Base-by-base conservation (phyloP, 2,888 invertebrate species). In the Euphydryas editha region DNA sequence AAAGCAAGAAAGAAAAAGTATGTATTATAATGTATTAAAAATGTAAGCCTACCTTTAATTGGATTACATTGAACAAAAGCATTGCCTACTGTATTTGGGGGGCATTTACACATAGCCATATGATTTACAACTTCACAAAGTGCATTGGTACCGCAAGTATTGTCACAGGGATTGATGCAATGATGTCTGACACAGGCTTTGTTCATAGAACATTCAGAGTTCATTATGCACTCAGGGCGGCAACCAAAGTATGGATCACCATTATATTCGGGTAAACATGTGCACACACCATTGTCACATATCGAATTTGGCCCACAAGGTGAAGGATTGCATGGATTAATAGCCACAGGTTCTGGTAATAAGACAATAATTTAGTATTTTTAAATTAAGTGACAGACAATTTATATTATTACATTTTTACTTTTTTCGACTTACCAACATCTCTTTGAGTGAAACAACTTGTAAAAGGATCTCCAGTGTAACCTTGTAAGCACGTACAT, bases 381-480 rank as follows among this genome's bases (percentile, higher is more conserved):
- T 13, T 36, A 39, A 10, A 39, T 1, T 44, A n/a, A 44, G 1
- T 44, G n/a, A 59, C 7, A 39, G 15, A 5, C 13, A 39, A 1
- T 55, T 17, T 6, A 62, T 17, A 42, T 2, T 30, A 30, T 44
- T 24, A 24, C 18, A 18, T 18, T 11, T 6, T 21, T 39, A 21
- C 51, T 59, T 2, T 39, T 59, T 62, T 63, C 65, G 51, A 21
- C 87, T 92, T 94, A 93, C 94, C 90, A 86, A 83, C 83, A 65
- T 89, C 87, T 61, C 94, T 94, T 84, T 94, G 93, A 10, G 90
- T 84, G 36, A 90, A 86, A 79, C 96, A 97, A 73, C 93, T 94
- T 68, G 92, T 94, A 80, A 97, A 96, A 20, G 97, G 96, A 91
- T 97, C 96, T 21, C 97, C 97, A 3, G 93, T 94, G 75, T 94